A percentile compares a stretch with the other conserved stretches of the same genome.
Conservation (phyloP, 2,888 invertebrate genomes). For the Torymus aiolomorphi region DNA sequence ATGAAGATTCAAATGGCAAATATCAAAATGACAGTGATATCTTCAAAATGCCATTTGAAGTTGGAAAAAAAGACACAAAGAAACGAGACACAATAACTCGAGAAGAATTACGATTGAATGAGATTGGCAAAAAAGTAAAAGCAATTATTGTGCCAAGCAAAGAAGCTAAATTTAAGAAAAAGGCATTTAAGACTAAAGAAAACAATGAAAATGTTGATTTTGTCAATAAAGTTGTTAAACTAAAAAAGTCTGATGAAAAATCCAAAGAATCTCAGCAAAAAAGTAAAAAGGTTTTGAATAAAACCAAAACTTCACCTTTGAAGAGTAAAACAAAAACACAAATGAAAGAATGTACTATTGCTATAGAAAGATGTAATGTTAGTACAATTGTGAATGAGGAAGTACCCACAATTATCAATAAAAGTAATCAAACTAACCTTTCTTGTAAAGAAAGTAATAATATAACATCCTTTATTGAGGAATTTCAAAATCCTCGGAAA, state of each 20-base stretch:
- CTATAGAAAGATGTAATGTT: constrained; percentile 5
- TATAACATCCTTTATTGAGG: no score
- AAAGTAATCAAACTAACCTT: no score
- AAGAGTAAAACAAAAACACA: background rate
- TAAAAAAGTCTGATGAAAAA: background rate
- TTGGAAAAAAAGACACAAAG: background rate
- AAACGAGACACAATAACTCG: background rate
- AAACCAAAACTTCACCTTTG: constrained; percentile 16
- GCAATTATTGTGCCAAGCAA: background rate
- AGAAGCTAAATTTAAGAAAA: constrained; percentile 14
- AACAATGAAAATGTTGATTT: constrained; percentile 23
- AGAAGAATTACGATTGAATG: constrained; percentile 4
- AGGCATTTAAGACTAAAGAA: background rate
- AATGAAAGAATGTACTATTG: background rate
- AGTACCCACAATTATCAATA: no score
- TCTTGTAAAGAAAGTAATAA: no score
- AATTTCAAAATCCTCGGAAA: no score
- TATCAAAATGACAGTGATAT: background rate
- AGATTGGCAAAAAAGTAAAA: background rate
- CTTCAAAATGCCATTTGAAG: constrained; percentile 5
- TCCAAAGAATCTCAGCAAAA: background rate
- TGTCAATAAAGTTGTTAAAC: background rate
- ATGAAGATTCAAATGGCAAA: no score
- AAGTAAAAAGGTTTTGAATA: background rate
- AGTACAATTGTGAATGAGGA: background rate